Conservation (phyloP, 2,113 vertebrate genomes). For the Odocoileus virginianus region DNA sequence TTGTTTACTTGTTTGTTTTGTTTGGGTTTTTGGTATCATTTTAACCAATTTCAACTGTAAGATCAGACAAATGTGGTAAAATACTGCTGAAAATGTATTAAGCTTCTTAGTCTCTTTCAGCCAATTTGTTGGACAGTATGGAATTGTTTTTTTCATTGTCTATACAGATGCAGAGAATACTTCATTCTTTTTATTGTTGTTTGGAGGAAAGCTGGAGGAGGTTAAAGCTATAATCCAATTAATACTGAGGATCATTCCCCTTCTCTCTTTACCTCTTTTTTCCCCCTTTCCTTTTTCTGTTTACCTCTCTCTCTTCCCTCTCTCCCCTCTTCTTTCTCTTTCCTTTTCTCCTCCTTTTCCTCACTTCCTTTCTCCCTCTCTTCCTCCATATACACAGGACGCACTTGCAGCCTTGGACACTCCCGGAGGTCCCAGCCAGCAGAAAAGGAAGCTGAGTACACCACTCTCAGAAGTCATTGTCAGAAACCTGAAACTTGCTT, state of each 20-base stretch:
- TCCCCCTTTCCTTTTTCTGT: neutral
- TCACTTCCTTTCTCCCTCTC: neutral
- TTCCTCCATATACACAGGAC: conserved; percentile 80
- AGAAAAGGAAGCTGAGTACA: conserved; percentile 80
- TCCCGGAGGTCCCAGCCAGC: conserved; percentile 82
- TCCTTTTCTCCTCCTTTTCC: neutral
- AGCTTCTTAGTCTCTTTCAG: neutral
- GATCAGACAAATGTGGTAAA: neutral
- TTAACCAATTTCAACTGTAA: neutral
- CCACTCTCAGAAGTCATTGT: conserved; percentile 92
- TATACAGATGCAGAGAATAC: neutral
- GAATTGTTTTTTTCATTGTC: neutral
- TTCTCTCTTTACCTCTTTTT: neutral
- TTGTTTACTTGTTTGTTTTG: neutral
- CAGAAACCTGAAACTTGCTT: conserved; percentile 90
- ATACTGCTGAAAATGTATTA: neutral
- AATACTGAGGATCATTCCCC: neutral
- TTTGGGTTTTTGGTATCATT: neutral
- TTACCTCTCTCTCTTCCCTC: neutral
- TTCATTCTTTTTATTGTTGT: neutral
- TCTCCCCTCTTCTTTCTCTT: neutral
- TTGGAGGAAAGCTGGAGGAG: neutral
- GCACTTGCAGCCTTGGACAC: conserved; percentile 90
- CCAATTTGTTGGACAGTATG: neutral
- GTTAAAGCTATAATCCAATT: neutral